Evolutionary conservation across 1,140 invertebrate species (phyloP), one percentile per base, ranked within the genome.

Genomic region (Oscheius sp.): DNA sequence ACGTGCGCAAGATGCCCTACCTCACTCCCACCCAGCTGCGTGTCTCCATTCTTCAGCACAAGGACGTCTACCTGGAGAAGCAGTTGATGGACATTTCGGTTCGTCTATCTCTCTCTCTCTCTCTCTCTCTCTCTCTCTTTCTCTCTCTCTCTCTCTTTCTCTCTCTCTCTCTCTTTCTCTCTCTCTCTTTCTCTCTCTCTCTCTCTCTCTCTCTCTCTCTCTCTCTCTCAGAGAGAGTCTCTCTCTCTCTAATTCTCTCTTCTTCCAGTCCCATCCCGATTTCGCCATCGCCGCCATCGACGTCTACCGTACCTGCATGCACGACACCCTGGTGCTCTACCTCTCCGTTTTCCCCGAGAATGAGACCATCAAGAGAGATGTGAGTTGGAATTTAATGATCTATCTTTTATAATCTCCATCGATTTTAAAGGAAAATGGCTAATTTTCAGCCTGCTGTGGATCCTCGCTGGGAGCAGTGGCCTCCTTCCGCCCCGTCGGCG

Each of bases 261-360:
- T 32, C 10, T 45, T 80, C 32, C 59, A 80, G 79, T 70, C 75
- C 1, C 74, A 82, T 35, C 65, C 83, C 3, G 83, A 82, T 58
- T 84, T 82, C 65, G 45, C 63, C 20, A 61, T 79, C n/a, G 70
- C 73, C 52, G 68, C 80, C 1, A 83, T 83, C 52, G 82, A 83
- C 29, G 64, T 82, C 26, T 83, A 83, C 67, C 55, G 83, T 32
- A 80, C 83, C 36, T 81, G 83, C 63, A 83, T 83, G 81, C 83
- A 83, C 55, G 81, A 83, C 55, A 83, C 81, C 7, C 84, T 83
- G 42, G 83, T 83, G 15, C 73, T 83, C 7, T 83, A 84, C 68
- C 74, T 84, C 20, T 84, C 81, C 20, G 81, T 83, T n/a, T 83
- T 83, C 36, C 81, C 81, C 2, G 80, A 84, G 42, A 72, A 73